phyloP scores from a whole-genome alignment of 2,113 vertebrate genomes.

The Gila orcuttii region DNA sequence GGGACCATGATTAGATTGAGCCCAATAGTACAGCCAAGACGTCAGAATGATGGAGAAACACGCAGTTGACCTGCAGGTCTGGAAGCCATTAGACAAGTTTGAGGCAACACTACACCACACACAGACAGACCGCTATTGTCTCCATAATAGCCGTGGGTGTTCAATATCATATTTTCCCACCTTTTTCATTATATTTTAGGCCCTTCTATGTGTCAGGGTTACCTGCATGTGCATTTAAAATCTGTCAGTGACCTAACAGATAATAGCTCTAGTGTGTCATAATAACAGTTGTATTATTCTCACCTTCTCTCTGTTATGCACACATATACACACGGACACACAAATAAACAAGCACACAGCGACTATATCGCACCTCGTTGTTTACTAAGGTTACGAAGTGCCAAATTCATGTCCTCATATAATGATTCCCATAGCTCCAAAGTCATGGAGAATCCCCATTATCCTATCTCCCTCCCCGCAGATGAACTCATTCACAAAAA shows the following conservation, averaged over 20 bases:
- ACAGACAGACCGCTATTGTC: background rate
- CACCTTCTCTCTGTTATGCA: background rate
- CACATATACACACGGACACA: background rate
- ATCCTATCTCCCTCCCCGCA: conserved; percentile 10
- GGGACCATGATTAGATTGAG: conserved; percentile 27
- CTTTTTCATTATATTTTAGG: conserved; percentile 21
- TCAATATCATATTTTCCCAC: conserved; percentile 6
- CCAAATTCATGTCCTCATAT: conserved; percentile 30
- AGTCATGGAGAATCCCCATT: conserved; percentile 36
- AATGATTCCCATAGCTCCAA: conserved; percentile 24
- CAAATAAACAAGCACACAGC: background rate
- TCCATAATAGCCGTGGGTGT: background rate
- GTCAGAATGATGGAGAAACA: conserved; percentile 44
- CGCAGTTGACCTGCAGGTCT: conserved; percentile 41
- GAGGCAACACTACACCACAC: conserved; percentile 46
- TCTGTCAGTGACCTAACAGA: background rate
- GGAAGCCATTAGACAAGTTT: conserved; percentile 50
- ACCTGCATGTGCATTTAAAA: conserved; percentile 9
- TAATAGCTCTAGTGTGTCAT: conserved; percentile 6
- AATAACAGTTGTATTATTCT: conserved; percentile 1
- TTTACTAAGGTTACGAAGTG: conserved; percentile 16
- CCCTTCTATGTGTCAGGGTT: background rate
- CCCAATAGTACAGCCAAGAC: conserved; percentile 29
- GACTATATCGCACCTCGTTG: background rate
- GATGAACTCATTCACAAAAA: conserved; percentile 46